Conservation (phyloP, 2,888 invertebrate genomes). For the Lasioglossum marginatum region DNA sequence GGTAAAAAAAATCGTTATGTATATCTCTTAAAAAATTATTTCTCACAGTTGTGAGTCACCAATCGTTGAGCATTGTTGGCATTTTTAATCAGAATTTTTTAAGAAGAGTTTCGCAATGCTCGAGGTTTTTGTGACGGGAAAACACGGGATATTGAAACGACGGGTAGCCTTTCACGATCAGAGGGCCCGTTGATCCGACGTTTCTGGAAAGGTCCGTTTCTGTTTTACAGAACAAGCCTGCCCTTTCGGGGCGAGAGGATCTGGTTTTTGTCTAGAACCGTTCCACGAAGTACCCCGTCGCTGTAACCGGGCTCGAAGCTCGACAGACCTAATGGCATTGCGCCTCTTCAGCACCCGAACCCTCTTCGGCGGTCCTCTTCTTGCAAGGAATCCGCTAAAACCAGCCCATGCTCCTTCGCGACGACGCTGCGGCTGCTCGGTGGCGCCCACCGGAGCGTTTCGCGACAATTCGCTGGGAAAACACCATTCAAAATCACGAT, state of each 20-base stretch:
- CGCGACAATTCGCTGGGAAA: conserved; percentile 6
- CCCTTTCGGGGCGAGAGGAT: background rate
- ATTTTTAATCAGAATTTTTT: too few species aligned
- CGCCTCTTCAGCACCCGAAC: conserved; percentile 79
- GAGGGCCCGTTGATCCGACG: background rate
- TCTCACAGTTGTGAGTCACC: background rate
- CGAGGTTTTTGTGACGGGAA: background rate
- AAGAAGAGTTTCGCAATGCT: background rate
- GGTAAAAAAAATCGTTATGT: background rate
- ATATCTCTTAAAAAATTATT: background rate
- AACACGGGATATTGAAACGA: background rate
- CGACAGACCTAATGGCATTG: conserved; percentile 83
- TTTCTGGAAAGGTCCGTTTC: conserved; percentile 8
- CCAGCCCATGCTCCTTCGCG: conserved; percentile 48
- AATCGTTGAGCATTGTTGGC: background rate
- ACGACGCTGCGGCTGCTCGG: background rate
- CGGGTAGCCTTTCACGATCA: background rate
- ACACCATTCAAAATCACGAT: background rate
- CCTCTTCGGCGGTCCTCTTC: conserved; percentile 72
- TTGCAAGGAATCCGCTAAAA: conserved; percentile 78
- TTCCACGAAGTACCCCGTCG: conserved; percentile 63
- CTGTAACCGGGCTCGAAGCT: conserved; percentile 31
- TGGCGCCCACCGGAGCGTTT: background rate
- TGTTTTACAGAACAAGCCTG: background rate
- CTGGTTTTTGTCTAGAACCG: conserved; percentile 34